Evolutionary conservation across 2,888 invertebrate genomes (phyloP).

Genomic region (Cerceris rybyensis): DNA sequence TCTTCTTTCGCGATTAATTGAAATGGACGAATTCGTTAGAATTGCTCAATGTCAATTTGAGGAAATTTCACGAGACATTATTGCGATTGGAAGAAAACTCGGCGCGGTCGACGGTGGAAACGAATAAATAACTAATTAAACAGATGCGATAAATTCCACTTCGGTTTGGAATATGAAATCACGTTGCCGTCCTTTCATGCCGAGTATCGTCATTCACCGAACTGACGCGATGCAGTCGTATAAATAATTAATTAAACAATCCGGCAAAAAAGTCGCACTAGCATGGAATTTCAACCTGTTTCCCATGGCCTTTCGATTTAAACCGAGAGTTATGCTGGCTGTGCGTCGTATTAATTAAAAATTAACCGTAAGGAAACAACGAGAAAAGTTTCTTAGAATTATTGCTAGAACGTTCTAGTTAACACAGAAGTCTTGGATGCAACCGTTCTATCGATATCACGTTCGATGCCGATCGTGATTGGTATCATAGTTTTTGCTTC

Average conservation of each 20-base stretch:
- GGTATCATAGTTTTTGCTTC: conserved; percentile 1
- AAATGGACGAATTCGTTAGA: no score
- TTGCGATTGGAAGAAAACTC: conserved; percentile 6
- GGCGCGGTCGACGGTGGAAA: background rate
- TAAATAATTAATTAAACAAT: conserved; percentile 53
- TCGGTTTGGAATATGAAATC: conserved; percentile 22
- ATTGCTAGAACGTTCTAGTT: no score
- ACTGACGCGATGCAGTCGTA: conserved; percentile 15
- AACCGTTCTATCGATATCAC: background rate
- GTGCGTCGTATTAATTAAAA: background rate
- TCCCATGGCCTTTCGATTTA: background rate
- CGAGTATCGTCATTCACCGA: conserved; percentile 20
- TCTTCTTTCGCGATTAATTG: no score
- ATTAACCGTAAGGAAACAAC: background rate
- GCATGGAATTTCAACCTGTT: conserved; percentile 3
- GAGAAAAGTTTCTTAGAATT: no score
- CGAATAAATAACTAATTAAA: conserved; percentile 45
- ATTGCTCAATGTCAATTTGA: no score
- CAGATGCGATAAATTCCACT: conserved; percentile 39
- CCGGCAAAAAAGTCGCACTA: conserved; percentile 26
- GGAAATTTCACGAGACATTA: no score
- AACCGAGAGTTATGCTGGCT: background rate
- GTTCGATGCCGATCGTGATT: background rate
- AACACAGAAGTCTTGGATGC: background rate
- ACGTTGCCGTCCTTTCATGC: background rate